These are phyloP conservation scores for Scaptomyza parva DNA, from an alignment of 2,888 invertebrate species.

Conservation along the genomic window DNA sequence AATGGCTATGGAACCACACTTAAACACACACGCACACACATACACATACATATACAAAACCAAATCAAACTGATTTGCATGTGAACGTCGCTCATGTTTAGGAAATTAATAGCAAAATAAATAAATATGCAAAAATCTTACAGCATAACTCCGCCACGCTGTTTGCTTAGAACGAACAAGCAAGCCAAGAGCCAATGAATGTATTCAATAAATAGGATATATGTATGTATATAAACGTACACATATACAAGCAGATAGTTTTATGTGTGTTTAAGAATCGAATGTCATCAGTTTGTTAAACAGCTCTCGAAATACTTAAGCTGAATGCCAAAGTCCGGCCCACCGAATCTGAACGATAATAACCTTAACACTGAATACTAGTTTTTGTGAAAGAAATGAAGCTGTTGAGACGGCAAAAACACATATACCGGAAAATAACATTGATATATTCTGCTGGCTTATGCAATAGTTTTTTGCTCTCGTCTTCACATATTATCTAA, in stretches of 20 bases:
- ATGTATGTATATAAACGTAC: background rate
- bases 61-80: constrained; percentile 63
- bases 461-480: background rate
- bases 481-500: constrained; percentile 3
- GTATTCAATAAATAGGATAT: constrained; percentile 14
- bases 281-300: background rate
- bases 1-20: constrained; percentile 6
- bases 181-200: constrained; percentile 31
- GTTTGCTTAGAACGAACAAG: constrained; percentile 51
- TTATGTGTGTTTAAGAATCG: background rate
- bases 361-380: background rate
- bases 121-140: constrained; percentile 69
- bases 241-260: constrained; percentile 4
- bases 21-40: background rate
- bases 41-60: background rate
- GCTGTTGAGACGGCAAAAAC: constrained; percentile 1
- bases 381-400: constrained; percentile 3
- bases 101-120: constrained; percentile 60
- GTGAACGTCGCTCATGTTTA: constrained; percentile 50
- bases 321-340: constrained; percentile 9
- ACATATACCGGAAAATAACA: constrained; percentile 23
- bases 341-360: background rate
- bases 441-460: background rate
- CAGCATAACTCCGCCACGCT: constrained; percentile 43
- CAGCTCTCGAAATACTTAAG: background rate